Evolutionary conservation across 2,888 invertebrate genomes (phyloP).

Genomic region (Amphipyra berbera): DNA sequence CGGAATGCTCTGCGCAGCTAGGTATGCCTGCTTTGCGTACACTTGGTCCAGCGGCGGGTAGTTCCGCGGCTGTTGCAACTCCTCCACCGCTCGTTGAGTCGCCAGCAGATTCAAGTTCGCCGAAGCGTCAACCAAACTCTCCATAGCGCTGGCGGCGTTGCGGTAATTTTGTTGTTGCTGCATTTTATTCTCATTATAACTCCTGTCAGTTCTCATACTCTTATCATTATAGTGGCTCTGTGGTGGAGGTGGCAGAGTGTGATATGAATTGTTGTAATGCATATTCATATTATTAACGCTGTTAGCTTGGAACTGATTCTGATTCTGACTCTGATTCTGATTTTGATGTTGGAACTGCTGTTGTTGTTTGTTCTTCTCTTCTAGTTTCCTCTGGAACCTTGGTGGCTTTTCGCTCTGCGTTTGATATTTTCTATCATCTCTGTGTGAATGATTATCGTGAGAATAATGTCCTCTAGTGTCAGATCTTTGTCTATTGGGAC

Average conservation of each 20-base stretch:
- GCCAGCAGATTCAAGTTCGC: slow-evolving; percentile 75
- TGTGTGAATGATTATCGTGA: slow-evolving; percentile 78
- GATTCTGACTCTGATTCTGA: slow-evolving; percentile 65
- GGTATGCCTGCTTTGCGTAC: slow-evolving; percentile 59
- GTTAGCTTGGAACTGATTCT: slow-evolving; percentile 63
- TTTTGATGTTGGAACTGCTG: slow-evolving; percentile 72
- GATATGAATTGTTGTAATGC: slow-evolving; percentile 76
- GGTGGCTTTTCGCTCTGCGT: slow-evolving; percentile 90
- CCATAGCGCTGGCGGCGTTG: slow-evolving; percentile 72
- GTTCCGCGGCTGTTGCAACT: slow-evolving; percentile 65
- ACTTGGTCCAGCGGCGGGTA: slow-evolving; percentile 74
- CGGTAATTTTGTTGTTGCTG: slow-evolving; percentile 64
- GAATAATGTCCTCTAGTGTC: slow-evolving; percentile 79
- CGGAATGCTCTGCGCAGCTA: slow-evolving; percentile 69
- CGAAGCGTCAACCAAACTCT: slow-evolving; percentile 78
- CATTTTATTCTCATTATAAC: slow-evolving; percentile 72
- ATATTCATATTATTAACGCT: slow-evolving; percentile 67
- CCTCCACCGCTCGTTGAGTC: slow-evolving; percentile 71
- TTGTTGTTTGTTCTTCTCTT: slow-evolving; percentile 85
- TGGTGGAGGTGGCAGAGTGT: slow-evolving; percentile 62
- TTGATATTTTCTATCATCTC: slow-evolving; percentile 83
- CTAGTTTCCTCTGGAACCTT: slow-evolving; percentile 90
- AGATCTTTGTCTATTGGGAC: slow-evolving; percentile 71
- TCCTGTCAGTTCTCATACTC: slow-evolving; percentile 72
- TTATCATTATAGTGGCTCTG: slow-evolving; percentile 75